phyloP scores from a whole-genome alignment of 2,113 vertebrate genomes.

The Pyxicephalus adspersus region DNA sequence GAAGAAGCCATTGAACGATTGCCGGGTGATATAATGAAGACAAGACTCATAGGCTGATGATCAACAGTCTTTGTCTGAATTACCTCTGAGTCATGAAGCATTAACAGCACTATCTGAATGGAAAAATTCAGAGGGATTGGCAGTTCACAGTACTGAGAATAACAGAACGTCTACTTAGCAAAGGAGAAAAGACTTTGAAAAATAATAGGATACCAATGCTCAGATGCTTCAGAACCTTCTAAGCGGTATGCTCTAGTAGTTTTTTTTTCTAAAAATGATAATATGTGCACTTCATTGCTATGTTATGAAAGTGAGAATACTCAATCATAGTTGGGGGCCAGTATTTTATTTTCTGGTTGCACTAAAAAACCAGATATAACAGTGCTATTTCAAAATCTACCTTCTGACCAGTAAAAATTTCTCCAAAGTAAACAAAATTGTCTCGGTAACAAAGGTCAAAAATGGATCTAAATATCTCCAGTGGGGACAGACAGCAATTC shows the following conservation, averaged over 20 bases:
- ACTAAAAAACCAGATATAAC: no score
- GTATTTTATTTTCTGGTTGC: no score
- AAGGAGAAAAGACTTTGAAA: neutral
- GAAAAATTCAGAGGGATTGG: neutral
- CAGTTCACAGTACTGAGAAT: neutral
- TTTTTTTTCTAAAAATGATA: no score
- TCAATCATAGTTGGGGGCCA: no score
- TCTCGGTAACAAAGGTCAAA: no score
- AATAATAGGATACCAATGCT: conserved; percentile 15
- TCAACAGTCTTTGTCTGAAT: conserved; percentile 49
- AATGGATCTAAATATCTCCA: no score
- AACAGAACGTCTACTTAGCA: neutral
- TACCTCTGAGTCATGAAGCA: conserved; percentile 52
- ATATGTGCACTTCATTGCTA: no score
- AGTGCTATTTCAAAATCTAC: no score
- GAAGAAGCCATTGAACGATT: conserved; percentile 51
- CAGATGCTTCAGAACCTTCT: conserved; percentile 35
- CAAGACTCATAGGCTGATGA: conserved; percentile 47
- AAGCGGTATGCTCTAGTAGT: neutral
- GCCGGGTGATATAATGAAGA: conserved; percentile 51
- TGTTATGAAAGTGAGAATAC: no score
- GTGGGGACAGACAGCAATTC: no score
- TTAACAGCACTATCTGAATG: conserved; percentile 2
- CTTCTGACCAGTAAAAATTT: no score
- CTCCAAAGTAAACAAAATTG: no score